Evolutionary conservation across 2,797 vertebrate species (phyloP), one percentile per base, ranked within the genome.

Genomic region (Dromococcyx pavoninus): DNA sequence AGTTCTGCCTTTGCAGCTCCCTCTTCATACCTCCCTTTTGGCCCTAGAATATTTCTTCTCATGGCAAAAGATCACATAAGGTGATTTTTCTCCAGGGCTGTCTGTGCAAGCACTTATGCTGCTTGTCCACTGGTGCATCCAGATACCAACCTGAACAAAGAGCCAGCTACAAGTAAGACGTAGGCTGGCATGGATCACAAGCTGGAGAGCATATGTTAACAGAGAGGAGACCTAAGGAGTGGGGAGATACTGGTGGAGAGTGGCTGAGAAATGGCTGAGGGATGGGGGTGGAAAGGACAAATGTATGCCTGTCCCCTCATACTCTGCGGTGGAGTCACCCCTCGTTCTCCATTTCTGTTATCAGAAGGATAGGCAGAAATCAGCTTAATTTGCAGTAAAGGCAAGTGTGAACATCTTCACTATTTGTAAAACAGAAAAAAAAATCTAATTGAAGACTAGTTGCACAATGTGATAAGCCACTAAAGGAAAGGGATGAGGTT

Each of bases 341-440:
- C 44, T 69, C 33, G 15, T 30, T 57, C 54, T 57, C 17, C 0
- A 16, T 2, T 0, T 18, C 44, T 5, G 0, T 14, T 58, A 50
- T 35, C 73, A 74, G 18, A 69, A 56, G 46, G 13, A 30, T 13
- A 37, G 44, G 35, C 39, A 46, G 43, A 80, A 76, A 54, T 58
- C 1, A 0, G 44, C 35, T 76, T 32, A 23, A 48, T 67, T 32
- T 53, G 32, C 43, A 84, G 69, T 18, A 71, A 37, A 30, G 12
- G 8, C 28, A 62, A 89, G 17, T 37, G 53, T 32, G 28, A 86
- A 27, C 17, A 44, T 32, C 39, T 44, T 64, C 46, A 53, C 28
- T 61, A 1, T 27, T 64, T 43, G 44, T 65, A 44, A 87, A 81
- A 60, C 13, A 50, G 30, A 35, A 39, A 14, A 13, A n/a, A 2